phyloP scores from a whole-genome alignment of 53 echinoderm and acorn worm genomes.

The Luidia sarsii region DNA sequence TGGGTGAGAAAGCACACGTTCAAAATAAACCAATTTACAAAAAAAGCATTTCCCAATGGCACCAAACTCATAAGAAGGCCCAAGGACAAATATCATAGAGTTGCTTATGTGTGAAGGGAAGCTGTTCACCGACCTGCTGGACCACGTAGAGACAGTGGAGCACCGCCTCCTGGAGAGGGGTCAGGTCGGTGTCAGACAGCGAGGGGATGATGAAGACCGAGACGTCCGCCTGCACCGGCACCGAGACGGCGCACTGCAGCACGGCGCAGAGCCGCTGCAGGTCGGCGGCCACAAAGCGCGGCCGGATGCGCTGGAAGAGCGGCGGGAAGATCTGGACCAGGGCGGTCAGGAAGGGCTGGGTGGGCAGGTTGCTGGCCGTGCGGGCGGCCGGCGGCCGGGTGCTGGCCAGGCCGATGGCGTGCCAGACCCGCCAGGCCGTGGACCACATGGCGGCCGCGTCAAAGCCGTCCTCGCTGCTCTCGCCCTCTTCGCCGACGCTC shows the following conservation, averaged over 20 bases:
- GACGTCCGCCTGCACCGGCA: constrained; percentile 93
- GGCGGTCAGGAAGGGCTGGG: constrained; percentile 94
- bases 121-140: constrained; percentile 67
- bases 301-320: constrained; percentile 87
- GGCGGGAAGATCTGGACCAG: constrained; percentile 94
- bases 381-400: constrained; percentile 74
- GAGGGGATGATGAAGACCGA: constrained; percentile 94
- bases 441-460: constrained; percentile 89
- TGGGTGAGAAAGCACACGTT: too few relatives aligned
- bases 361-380: constrained; percentile 67
- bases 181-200: constrained; percentile 77
- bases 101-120: neutral
- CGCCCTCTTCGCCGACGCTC: neutral
- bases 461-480: neutral
- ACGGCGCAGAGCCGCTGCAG: constrained; percentile 90
- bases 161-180: constrained; percentile 81
- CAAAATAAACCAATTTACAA: too few relatives aligned
- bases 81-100: neutral
- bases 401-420: constrained; percentile 84
- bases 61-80: neutral
- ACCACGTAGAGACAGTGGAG: constrained; percentile 88
- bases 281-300: constrained; percentile 86
- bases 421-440: constrained; percentile 95
- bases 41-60: too few relatives aligned
- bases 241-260: constrained; percentile 90